These are phyloP conservation scores for Aix galericulata DNA, from an alignment of 2,113 vertebrate species.

Conservation along the genomic window DNA sequence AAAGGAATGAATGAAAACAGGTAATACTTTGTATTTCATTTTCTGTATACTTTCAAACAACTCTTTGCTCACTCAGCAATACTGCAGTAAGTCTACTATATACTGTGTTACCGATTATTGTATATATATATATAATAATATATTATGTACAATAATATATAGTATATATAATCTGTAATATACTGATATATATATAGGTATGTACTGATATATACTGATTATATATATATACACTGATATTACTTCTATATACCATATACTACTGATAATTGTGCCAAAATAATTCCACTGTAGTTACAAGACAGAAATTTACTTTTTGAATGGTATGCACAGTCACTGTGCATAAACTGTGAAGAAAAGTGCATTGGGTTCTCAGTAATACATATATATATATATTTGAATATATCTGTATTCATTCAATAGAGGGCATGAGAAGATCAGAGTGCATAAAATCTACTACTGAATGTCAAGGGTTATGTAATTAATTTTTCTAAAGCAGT, in stretches of 20 bases:
- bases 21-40: not conserved
- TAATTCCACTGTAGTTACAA: not conserved
- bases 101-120: not conserved
- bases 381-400: not conserved
- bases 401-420: not conserved
- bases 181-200: too few relatives aligned
- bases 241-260: too few relatives aligned
- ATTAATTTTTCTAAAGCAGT: not conserved
- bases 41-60: not conserved
- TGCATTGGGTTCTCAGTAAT: not conserved
- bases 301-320: not conserved
- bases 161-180: too few relatives aligned
- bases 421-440: not conserved
- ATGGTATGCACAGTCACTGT: not conserved
- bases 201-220: too few relatives aligned
- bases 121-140: too few relatives aligned
- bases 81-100: not conserved
- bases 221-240: too few relatives aligned
- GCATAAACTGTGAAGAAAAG: not conserved
- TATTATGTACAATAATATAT: too few relatives aligned
- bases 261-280: not conserved
- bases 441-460: not conserved
- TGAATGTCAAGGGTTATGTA: not conserved
- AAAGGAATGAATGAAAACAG: not conserved
- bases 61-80: not conserved